Conservation (phyloP, 2,113 vertebrate genomes). For the Cephalopholis sonnerati region DNA sequence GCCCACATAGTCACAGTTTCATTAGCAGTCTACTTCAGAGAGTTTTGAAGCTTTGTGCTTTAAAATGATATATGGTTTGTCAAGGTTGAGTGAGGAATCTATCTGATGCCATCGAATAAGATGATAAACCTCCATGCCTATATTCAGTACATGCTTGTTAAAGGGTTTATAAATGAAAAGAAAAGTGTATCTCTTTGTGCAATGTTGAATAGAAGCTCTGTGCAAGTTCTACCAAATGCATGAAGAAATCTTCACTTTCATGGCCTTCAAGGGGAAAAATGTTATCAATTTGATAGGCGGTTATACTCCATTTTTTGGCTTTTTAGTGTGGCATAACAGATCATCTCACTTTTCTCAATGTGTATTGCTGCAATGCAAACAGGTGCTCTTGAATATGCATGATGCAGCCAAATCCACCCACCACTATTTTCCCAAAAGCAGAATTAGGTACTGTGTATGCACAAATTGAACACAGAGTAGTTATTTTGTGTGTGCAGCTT, state of each 20-base stretch:
- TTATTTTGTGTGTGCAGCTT: slow-evolving; percentile 30
- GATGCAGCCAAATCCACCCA: slow-evolving; percentile 1
- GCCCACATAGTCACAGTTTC: not conserved
- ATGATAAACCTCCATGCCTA: not conserved
- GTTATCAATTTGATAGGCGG: not conserved
- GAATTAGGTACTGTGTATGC: not conserved
- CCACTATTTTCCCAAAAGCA: slow-evolving; percentile 21
- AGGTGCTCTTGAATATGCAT: slow-evolving; percentile 62
- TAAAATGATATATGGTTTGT: not conserved
- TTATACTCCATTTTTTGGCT: slow-evolving; percentile 1
- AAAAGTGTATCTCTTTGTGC: not conserved
- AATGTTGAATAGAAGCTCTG: not conserved
- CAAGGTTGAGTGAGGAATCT: not conserved
- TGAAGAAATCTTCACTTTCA: not conserved
- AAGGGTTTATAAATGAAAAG: not conserved
- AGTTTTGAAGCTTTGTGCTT: not conserved
- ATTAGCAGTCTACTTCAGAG: not conserved
- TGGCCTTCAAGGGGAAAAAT: not conserved
- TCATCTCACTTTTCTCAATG: not conserved
- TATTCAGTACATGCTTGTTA: too few species aligned
- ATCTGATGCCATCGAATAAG: not conserved
- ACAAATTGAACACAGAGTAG: slow-evolving; percentile 15
- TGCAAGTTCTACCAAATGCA: not conserved
- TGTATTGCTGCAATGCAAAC: slow-evolving; percentile 32
- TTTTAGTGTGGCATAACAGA: not conserved